Conservation (phyloP, 2,797 vertebrate species). For the Sebastiscus albofasciatus region DNA sequence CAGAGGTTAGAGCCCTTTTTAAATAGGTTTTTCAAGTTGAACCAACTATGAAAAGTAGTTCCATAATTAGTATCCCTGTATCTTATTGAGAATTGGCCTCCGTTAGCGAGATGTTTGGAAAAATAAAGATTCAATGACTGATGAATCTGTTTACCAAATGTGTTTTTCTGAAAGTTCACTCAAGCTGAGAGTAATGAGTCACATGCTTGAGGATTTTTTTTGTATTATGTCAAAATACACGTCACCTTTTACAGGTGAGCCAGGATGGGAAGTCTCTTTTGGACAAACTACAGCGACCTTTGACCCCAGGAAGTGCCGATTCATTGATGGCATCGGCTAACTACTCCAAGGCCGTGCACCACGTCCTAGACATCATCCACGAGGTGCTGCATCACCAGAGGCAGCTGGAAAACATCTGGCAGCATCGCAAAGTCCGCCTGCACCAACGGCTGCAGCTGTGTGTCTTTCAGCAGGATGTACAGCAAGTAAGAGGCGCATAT, state of each 20-base stretch:
- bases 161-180: background rate
- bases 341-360: constrained; percentile 97
- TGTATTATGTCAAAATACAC: background rate
- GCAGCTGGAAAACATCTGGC: constrained; percentile 98
- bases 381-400: constrained; percentile 98
- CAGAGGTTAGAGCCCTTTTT: background rate
- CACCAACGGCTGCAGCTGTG: constrained; percentile 97
- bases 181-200: background rate
- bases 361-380: constrained; percentile 95
- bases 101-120: background rate
- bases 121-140: background rate
- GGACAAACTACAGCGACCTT: constrained; percentile 95
- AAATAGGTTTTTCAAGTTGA: background rate
- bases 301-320: constrained; percentile 95
- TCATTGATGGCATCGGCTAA: constrained; percentile 95
- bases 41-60: background rate
- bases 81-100: background rate
- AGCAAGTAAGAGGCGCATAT: constrained; percentile 85
- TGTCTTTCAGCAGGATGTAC: constrained; percentile 98
- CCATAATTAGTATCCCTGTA: background rate
- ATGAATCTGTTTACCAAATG: background rate
- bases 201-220: background rate
- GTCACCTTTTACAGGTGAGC: constrained; percentile 86
- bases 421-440: constrained; percentile 97
- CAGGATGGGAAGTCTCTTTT: constrained; percentile 97